Conservation (phyloP, 1,140 invertebrate species). For the Steinernema khuongi region DNA sequence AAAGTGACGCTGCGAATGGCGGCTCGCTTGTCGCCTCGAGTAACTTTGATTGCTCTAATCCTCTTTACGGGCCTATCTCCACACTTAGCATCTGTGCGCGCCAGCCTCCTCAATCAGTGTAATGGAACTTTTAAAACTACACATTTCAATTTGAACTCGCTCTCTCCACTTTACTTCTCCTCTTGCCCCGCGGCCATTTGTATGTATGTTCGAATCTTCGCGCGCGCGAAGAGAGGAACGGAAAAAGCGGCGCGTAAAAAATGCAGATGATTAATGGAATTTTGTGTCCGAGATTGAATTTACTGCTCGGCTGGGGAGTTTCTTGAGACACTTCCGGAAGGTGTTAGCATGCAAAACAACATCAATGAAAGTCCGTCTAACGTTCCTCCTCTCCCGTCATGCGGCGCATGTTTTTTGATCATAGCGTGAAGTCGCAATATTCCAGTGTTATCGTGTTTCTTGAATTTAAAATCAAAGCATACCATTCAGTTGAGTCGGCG, state of each 20-base stretch:
- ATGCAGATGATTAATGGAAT: not conserved
- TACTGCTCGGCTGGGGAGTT: not conserved
- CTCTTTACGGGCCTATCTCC: not conserved
- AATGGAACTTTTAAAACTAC: slow-evolving; percentile 2
- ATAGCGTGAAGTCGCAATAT: no score
- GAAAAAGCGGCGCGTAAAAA: not conserved
- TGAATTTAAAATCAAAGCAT: no score
- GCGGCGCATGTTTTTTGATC: not conserved
- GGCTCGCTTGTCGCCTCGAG: not conserved
- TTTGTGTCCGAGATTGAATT: not conserved
- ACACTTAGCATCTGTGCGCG: not conserved
- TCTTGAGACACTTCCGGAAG: not conserved
- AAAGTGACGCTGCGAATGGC: no score
- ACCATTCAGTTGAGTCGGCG: no score
- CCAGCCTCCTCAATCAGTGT: not conserved
- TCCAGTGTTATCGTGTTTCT: no score
- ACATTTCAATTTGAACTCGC: not conserved
- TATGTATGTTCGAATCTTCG: no score
- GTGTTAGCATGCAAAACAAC: slow-evolving; percentile 10
- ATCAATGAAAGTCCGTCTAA: not conserved
- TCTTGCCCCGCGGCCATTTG: not conserved
- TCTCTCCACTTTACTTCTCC: not conserved
- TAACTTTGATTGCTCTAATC: slow-evolving; percentile 17
- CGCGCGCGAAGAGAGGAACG: not conserved
- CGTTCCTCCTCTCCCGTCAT: not conserved